Base-by-base conservation (phyloP, 1,140 invertebrate genomes). In the Hyphantria cunea region DNA sequence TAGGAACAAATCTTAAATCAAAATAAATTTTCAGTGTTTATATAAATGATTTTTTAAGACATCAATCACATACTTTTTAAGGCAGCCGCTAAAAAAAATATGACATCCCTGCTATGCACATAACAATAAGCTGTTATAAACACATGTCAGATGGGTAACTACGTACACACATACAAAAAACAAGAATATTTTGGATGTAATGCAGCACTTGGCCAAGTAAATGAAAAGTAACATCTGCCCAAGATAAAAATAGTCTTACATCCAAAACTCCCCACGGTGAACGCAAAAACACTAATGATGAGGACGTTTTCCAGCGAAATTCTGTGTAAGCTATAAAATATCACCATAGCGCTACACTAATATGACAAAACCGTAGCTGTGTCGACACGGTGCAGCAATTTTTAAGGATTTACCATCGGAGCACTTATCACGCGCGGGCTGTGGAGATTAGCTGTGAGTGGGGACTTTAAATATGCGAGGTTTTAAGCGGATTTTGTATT, bases 321-420 rank as follows among this genome's bases (percentile, higher is more conserved):
- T 49, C 34, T 49, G 55, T 58, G 55, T 49, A 41, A 58, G 45
- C 45, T 33, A 10, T 49, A 58, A 58, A 48, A 58, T 58, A 58
- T 58, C 45, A 45, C n/a, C 33, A 17, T 1, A 31, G 32, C 11
- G 45, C 34, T 31, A 39, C 62, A 51, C 48, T 68, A 68, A 65
- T 71, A 67, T 64, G 65, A 68, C 70, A 72, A 66, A 72, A 65
- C 70, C 66, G 17, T 34, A 11, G 34, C 44, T 31, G 53, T 54
- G 59, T 53, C 15, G 62, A 64, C 64, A 68, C 55, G 65, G 47
- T 53, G 62, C 49, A 51, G 74, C 66, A 74, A 80, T 82, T 84
- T 84, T 84, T 83, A 78, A 81, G 72, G 78, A 81, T 78, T 81
- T 69, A 64, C 45, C 15, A 49, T 56, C 42, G 50, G 63, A 34